phyloP scores from a whole-genome alignment of 2,797 vertebrate genomes.

The Epinephelus coioides region DNA sequence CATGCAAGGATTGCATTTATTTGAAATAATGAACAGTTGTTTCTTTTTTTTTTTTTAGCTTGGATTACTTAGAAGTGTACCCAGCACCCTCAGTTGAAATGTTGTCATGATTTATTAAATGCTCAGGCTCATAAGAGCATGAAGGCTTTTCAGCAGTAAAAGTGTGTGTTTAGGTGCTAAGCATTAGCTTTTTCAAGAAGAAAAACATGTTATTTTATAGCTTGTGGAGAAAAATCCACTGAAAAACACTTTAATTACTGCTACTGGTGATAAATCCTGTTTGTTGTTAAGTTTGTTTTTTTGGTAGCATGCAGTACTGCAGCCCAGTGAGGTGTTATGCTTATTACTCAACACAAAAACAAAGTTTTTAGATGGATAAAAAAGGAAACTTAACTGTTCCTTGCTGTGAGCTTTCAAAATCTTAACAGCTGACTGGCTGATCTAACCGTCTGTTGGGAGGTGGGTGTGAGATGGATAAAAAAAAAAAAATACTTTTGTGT shows the following conservation, averaged over 20 bases:
- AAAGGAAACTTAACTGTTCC: background rate
- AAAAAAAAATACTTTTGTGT: background rate
- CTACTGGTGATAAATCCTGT: background rate
- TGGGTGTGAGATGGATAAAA: background rate
- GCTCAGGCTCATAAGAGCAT: conserved; percentile 26
- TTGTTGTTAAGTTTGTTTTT: background rate
- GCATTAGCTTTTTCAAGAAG: conserved; percentile 19
- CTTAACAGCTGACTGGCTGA: background rate
- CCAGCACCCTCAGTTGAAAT: conserved; percentile 31
- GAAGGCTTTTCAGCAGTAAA: conserved; percentile 25
- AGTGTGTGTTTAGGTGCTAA: conserved; percentile 29
- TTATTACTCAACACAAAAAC: background rate
- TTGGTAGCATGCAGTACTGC: background rate
- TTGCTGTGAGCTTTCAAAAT: background rate
- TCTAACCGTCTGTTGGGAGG: background rate
- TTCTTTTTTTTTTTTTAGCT: conserved; percentile 5
- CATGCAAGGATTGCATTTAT: conserved; percentile 48
- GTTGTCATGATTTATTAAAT: conserved; percentile 65
- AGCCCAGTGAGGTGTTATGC: background rate
- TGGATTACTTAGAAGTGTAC: conserved; percentile 41
- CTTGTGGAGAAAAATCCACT: background rate
- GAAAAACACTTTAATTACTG: conserved; percentile 31
- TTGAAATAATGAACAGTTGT: conserved; percentile 53
- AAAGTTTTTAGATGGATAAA: background rate
- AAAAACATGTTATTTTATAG: conserved; percentile 13